phyloP scores from a whole-genome alignment of 2,797 vertebrate species.

The Oophaga sylvatica region DNA sequence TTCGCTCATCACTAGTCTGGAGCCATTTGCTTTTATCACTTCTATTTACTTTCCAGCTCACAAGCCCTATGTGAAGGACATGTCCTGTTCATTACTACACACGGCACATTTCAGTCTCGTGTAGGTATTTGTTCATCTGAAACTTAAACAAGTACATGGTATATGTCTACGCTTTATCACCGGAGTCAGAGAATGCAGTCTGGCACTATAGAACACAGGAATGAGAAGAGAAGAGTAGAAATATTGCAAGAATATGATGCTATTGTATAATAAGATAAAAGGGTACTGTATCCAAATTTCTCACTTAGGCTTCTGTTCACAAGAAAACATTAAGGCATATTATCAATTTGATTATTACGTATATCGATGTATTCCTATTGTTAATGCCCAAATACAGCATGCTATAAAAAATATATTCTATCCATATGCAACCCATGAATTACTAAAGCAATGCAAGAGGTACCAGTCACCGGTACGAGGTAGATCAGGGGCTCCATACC shows the following conservation, averaged over 20 bases:
- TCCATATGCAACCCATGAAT: background rate
- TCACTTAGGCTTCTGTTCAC: background rate
- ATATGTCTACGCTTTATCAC: background rate
- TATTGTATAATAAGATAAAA: background rate
- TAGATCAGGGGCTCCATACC: slow-evolving; percentile 77
- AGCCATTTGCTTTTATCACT: slow-evolving; percentile 29
- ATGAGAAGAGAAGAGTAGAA: background rate
- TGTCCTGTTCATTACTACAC: slow-evolving; percentile 15
- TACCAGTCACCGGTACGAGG: background rate
- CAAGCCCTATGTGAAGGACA: background rate
- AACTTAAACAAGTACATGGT: background rate
- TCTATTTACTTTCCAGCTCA: slow-evolving; percentile 49
- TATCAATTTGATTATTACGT: background rate
- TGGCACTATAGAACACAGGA: background rate
- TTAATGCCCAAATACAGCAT: background rate
- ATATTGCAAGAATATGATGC: background rate
- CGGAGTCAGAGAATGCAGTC: background rate
- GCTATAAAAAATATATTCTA: background rate
- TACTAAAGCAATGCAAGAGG: background rate
- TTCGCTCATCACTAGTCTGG: background rate
- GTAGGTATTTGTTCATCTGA: background rate
- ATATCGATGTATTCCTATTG: background rate
- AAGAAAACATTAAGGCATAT: background rate
- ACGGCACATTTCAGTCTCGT: background rate
- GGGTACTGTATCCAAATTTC: no score